phyloP scores from a whole-genome alignment of 2,113 vertebrate species.

The Pollimyrus isidori region DNA sequence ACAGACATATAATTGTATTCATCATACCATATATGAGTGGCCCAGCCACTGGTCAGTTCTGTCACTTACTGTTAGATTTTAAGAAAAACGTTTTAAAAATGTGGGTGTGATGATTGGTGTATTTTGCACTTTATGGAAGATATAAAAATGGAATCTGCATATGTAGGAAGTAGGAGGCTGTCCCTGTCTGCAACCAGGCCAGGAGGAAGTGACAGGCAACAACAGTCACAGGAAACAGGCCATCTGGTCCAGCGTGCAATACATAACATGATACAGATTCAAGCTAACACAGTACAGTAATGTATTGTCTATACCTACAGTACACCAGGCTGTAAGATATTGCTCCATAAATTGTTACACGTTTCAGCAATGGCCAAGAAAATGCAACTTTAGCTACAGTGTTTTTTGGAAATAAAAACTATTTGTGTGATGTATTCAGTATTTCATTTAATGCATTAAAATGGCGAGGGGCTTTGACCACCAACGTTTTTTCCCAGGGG shows the following conservation, averaged over 20 bases:
- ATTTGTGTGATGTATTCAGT: neutral
- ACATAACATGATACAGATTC: neutral
- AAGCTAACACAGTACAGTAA: neutral
- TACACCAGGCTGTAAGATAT: neutral
- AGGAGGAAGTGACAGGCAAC: neutral
- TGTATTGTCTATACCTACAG: no score
- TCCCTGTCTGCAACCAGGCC: neutral
- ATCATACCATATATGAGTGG: neutral
- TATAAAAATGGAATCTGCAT: no score
- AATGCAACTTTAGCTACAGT: neutral
- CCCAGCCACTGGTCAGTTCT: no score
- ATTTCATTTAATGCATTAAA: neutral
- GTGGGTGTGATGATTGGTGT: no score
- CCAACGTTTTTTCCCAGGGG: neutral
- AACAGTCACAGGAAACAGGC: no score
- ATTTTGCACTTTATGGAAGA: no score
- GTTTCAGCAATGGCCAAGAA: neutral
- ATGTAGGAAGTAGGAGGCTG: neutral
- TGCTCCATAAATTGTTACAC: neutral
- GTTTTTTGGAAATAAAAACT: neutral
- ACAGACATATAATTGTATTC: neutral
- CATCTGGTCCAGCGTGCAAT: neutral
- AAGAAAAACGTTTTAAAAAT: no score
- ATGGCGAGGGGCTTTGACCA: no score
- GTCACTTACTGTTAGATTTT: no score